Evolutionary conservation across 92 coral and sea anemone species (phyloP), one percentile per base, ranked within the genome.

Genomic region (Desmophyllum pertusum): DNA sequence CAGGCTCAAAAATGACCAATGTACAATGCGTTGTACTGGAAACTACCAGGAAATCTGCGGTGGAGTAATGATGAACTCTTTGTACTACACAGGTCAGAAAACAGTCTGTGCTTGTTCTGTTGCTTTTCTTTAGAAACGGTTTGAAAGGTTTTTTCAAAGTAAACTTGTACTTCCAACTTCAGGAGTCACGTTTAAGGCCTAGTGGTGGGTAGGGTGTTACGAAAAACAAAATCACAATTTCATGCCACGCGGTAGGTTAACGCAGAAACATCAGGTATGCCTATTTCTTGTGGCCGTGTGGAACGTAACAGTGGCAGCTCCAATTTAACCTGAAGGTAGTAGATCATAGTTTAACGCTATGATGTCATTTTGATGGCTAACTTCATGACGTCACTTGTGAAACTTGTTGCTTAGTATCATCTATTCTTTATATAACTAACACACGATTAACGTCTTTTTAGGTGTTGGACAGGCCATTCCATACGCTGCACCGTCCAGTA

Each of bases 81-180:
- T 96, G 50, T 96, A 92, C 80, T 96, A 80, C 84, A 96, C 99
- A 70, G 99, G 99, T 96, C 42, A 82, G 89, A 74, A 5, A 7
- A 10, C 14, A 1, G 21, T 29, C 48, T 21, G n/a, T 29, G 29
- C 29, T 11, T 63, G 17, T 11, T 11, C 40, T 11, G 13, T 35
- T 10, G 18, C 37, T 29, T 30, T 14, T 64, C 6, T 31, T 29
- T 27, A 3, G 0, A 33, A 64, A 10, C 21, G 2, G n/a, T n/a
- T n/a, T n/a, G n/a, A n/a, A n/a, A n/a, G n/a, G n/a, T n/a, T n/a
- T n/a, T n/a, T n/a, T n/a, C n/a, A n/a, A n/a, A n/a, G n/a, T n/a
- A n/a, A n/a, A n/a, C n/a, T n/a, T n/a, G n/a, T n/a, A n/a, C n/a
- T n/a, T n/a, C n/a, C n/a, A n/a, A n/a, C n/a, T n/a, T n/a, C n/a